Conservation (phyloP, 2,888 invertebrate genomes). For the Mongoloraphidia duomilia region DNA sequence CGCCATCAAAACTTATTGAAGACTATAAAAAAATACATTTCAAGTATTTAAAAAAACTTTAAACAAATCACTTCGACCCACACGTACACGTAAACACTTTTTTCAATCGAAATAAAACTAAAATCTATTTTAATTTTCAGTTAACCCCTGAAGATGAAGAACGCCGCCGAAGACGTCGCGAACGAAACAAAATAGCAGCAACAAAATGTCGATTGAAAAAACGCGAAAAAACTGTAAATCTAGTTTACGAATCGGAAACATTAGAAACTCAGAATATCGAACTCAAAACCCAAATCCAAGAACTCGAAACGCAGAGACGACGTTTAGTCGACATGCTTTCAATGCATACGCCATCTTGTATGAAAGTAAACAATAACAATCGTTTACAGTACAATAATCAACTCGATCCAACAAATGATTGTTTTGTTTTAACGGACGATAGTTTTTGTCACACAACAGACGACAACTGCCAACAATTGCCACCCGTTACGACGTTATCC, state of each 20-base stretch:
- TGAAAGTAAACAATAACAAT: conserved; percentile 21
- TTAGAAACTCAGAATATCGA: conserved; percentile 75
- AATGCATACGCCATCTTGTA: conserved; percentile 56
- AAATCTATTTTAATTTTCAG: conserved; percentile 31
- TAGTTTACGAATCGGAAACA: conserved; percentile 75
- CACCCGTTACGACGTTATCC: conserved; percentile 19
- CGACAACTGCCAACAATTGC: conserved; percentile 19
- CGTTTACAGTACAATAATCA: conserved; percentile 1
- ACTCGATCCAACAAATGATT: conserved; percentile 1
- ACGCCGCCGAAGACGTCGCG: conserved; percentile 67
- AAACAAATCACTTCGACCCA: no score
- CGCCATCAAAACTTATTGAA: no score
- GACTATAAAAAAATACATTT: no score
- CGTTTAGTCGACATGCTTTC: conserved; percentile 67
- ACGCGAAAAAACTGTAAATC: conserved; percentile 71
- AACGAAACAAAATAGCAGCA: conserved; percentile 87
- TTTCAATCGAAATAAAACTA: no score
- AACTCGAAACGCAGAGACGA: conserved; percentile 63
- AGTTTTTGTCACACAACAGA: conserved; percentile 20
- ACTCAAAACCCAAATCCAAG: conserved; percentile 68
- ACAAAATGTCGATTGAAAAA: conserved; percentile 91
- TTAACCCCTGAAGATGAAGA: conserved; percentile 87
- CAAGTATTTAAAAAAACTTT: no score
- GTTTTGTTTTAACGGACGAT: conserved; percentile 4
- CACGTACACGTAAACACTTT: no score